Percentiles rank a stretch among this genome's conserved stretches.
These are phyloP conservation scores for Pyralis farinalis DNA, from an alignment of 2,888 invertebrate species.

Conservation along the genomic window DNA sequence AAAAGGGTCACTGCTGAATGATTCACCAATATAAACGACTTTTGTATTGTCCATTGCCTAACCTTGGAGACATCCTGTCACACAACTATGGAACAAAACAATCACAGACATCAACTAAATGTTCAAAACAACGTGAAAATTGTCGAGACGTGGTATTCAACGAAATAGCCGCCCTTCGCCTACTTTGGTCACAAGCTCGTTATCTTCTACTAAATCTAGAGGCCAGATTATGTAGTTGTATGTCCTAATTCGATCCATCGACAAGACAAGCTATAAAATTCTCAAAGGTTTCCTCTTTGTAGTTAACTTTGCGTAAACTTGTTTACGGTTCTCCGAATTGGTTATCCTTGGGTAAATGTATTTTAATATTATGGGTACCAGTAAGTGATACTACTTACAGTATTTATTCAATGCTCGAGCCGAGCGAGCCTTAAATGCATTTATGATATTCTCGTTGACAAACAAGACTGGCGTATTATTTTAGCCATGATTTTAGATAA, in stretches of 20 bases:
- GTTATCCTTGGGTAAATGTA: not conserved
- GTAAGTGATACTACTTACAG: too few species aligned
- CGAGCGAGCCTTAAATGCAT: too few species aligned
- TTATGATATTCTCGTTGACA: too few species aligned
- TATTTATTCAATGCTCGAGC: too few species aligned
- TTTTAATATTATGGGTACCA: not conserved
- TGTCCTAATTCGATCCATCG: too few species aligned
- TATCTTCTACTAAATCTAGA: too few species aligned
- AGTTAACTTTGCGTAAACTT: not conserved
- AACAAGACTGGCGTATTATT: too few species aligned
- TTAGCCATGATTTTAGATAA: too few species aligned
- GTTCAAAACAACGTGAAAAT: conserved; percentile 28
- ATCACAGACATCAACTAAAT: conserved; percentile 18
- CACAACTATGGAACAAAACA: not conserved
- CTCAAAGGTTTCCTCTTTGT: too few species aligned
- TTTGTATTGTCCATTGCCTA: not conserved
- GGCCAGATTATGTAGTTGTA: too few species aligned
- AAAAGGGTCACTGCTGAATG: not conserved
- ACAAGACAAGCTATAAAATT: too few species aligned
- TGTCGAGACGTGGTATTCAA: conserved; percentile 13
- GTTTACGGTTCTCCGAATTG: conserved; percentile 3
- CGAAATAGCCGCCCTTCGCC: conserved; percentile 40
- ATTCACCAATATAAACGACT: not conserved
- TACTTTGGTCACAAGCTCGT: conserved; percentile 12
- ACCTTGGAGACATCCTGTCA: not conserved